A percentile compares a stretch with the other conserved stretches of the same genome.
phyloP scores from a whole-genome alignment of 35 echinoderm and acorn worm genomes.

The Ophiothrix spiculata region DNA sequence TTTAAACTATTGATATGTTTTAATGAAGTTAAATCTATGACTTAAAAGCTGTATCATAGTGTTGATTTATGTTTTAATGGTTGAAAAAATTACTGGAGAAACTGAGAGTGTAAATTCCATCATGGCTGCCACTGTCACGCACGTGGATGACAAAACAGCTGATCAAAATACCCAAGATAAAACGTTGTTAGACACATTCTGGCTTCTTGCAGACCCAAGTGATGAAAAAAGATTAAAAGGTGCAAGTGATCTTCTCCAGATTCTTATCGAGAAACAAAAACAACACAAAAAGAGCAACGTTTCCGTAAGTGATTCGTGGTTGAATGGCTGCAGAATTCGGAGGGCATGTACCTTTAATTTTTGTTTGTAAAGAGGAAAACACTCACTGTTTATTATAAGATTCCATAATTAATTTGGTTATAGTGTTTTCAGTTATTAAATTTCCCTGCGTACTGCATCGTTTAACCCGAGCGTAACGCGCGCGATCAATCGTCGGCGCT shows the following conservation, averaged over 20 bases:
- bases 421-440: too few species aligned
- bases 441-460: too few species aligned
- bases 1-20: neutral
- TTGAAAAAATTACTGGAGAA: conserved; percentile 3
- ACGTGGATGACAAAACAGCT: conserved; percentile 20
- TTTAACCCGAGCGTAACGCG: too few species aligned
- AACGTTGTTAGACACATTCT: conserved; percentile 76
- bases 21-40: neutral
- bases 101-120: neutral
- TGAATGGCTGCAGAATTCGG: neutral
- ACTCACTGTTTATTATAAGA: too few species aligned
- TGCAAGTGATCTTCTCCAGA: conserved; percentile 48
- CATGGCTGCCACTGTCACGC: conserved; percentile 13
- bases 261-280: conserved; percentile 66
- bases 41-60: neutral
- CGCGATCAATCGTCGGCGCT: too few species aligned
- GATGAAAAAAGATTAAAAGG: conserved; percentile 61
- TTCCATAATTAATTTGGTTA: too few species aligned
- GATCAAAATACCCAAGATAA: conserved; percentile 39
- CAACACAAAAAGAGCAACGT: conserved; percentile 21
- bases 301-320: neutral
- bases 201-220: conserved; percentile 66
- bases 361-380: too few species aligned
- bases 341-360: too few species aligned
- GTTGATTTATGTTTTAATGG: neutral